Base-by-base conservation (phyloP, 2,797 vertebrate genomes). In the Valencia hispanica region DNA sequence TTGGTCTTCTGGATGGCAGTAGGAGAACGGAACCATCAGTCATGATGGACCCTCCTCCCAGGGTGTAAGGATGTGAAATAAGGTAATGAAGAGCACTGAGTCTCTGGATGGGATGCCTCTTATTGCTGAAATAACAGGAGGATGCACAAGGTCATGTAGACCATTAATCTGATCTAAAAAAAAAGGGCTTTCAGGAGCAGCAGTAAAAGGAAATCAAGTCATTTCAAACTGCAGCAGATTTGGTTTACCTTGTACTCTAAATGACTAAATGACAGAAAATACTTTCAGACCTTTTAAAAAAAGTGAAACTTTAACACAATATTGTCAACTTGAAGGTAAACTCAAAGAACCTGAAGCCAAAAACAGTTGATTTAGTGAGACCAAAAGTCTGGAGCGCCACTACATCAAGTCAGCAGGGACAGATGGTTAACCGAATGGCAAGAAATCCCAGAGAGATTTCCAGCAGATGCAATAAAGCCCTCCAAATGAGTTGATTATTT, bases 351-450 rank as follows among this genome's bases (percentile, higher is more conserved):
- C 61, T 34, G 41, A 79, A 74, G 71, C 18, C 34, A 5, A 41
- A 59, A 18, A 70, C 45, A 2, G 55, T n/a, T 41, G 73, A 22
- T 68, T 59, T 15, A 2, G 41, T 36, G 65, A 43, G 69, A 25
- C 50, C 61, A 47, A 0, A 75, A 79, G 72, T 73, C 18, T 77
- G 73, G 41, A 77, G 78, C 70, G 5, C 22, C 34, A 70, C 61
- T 32, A 22, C 41, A 17, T 74, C 72, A 77, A 84, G 66, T 48
- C 41, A 7, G 27, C 34, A 3, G 18, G 53, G 75, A 81, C 82
- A 84, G 82, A 85, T 80, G 81, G 83, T 73, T 74, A 79, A 86
- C 50, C 15, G 30, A 70, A 85, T 66, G 51, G 32, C 17, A 48
- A 74, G 32, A 78, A 61, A 71, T 71, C 85, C 79, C 73, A 48